A percentile compares a stretch with the other conserved stretches of the same genome.
These are phyloP conservation scores for Rotaria magnacalcarata DNA, from an alignment of 2,888 invertebrate genomes.

Conservation along the genomic window DNA sequence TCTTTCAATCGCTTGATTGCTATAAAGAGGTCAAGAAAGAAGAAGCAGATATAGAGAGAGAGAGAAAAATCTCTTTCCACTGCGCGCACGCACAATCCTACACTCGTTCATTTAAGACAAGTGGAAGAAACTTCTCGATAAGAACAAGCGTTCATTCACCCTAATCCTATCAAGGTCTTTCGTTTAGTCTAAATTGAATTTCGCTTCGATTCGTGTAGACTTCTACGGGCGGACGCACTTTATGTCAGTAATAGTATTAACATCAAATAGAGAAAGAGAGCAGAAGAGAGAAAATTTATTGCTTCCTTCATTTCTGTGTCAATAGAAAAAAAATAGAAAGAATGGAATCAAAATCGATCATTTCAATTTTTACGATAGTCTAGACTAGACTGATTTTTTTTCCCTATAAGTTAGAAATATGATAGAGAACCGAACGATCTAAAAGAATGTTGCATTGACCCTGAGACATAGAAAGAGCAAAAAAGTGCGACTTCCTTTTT, in stretches of 20 bases:
- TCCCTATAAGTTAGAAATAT: background rate
- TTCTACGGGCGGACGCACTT: background rate
- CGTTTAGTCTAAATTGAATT: conserved; percentile 5
- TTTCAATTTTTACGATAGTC: conserved; percentile 30
- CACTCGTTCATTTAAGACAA: conserved; percentile 15
- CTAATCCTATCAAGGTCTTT: conserved; percentile 12
- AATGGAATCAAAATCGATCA: conserved; percentile 35
- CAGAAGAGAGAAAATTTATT: background rate
- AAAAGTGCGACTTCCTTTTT: background rate
- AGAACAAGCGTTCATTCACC: background rate
- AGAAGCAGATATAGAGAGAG: background rate
- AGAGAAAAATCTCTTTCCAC: background rate
- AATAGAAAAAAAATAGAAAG: background rate
- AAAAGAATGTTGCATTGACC: conserved; percentile 4
- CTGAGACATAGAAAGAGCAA: background rate
- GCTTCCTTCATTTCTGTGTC: background rate
- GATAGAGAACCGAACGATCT: background rate
- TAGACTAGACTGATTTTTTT: background rate
- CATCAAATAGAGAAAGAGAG: background rate
- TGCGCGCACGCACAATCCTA: background rate
- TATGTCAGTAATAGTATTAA: conserved; percentile 29
- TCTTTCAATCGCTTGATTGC: background rate
- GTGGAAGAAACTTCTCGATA: background rate
- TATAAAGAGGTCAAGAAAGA: background rate
- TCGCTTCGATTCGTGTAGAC: background rate